Evolutionary conservation across 2,113 vertebrate genomes (phyloP).

Genomic region (Callaeas wilsoni): DNA sequence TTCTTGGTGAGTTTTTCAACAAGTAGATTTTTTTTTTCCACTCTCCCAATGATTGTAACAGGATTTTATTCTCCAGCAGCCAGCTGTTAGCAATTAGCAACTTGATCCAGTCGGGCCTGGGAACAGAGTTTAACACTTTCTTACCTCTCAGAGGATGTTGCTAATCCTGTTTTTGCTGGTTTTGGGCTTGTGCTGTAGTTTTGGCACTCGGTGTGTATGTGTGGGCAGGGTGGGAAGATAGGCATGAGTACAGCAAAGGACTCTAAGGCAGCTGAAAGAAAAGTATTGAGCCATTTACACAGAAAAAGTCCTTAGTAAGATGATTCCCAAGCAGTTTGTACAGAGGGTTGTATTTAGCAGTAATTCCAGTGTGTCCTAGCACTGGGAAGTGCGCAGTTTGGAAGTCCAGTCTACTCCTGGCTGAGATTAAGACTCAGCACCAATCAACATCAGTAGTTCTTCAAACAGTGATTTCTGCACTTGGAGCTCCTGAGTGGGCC

Average conservation of each 20-base stretch:
- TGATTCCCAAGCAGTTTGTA: not conserved
- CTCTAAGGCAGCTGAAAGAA: not conserved
- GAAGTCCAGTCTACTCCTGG: not conserved
- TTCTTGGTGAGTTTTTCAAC: slow-evolving; percentile 6
- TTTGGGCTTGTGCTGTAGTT: not conserved
- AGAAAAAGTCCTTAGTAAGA: not conserved
- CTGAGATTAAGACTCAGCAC: not conserved
- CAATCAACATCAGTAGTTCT: not conserved
- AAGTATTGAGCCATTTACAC: not conserved
- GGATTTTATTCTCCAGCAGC: slow-evolving; percentile 42
- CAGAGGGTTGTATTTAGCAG: not conserved
- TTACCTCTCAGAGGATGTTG: slow-evolving; percentile 36
- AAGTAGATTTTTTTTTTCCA: not conserved
- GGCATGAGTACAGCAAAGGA: not conserved
- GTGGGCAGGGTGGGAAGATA: not conserved
- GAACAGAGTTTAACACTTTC: slow-evolving; percentile 59
- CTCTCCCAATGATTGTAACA: not conserved
- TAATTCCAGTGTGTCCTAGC: not conserved
- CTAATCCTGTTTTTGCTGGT: slow-evolving; percentile 40
- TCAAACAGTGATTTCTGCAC: not conserved
- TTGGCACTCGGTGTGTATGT: not conserved
- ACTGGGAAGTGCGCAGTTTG: not conserved
- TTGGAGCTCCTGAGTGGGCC: not conserved
- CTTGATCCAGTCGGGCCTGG: slow-evolving; percentile 27
- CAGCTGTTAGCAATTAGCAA: slow-evolving; percentile 67